Base-by-base conservation (phyloP, 2,797 vertebrate genomes). In the Pelobates cultripes region DNA sequence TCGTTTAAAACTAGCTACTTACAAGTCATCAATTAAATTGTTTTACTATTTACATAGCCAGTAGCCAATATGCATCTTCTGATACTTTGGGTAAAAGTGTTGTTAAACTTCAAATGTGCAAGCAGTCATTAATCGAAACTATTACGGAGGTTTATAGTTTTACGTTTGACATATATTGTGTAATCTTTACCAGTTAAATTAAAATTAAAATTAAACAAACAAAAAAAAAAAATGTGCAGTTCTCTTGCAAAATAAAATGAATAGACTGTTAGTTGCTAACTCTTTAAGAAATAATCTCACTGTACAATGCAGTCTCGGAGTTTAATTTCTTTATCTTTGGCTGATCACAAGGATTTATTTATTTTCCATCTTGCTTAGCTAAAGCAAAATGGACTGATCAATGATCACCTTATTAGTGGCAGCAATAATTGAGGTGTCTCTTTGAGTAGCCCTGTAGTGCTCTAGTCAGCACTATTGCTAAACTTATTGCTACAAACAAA, bases 401-500 rank as follows among this genome's bases (percentile, higher is more conserved):
- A 82, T 77, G 80, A 77, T 77, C 69, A 55, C 68, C 75, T 72
- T 82, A 77, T 82, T 82, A 82, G 80, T 68, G 67, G 60, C 75
- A 73, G 75, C 68, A 77, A 77, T 82, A 68, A 70, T 45, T 63
- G 13, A 15, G 47, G 47, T 78, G 75, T 45, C 45, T 67, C 57
- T 82, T 73, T 12, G 55, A 57, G 55, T 15, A 10, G 47, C 47
- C 47, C 10, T 10, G 10, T 78, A 75, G 77, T 77, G 75, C 80
- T 82, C 69, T 53, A 63, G 68, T 73, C 70, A 82, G 80, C 80
- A 72, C 72, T 82, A 82, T 67, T 73, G 42, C 43, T n/a, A 77
- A 63, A 42, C 41, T 66, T 51, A 6, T 6, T 10, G 47, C 47
- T 10, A 51, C 47, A 51, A 6, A 51, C 47, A 6, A 6, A 51